phyloP scores from a whole-genome alignment of 2,797 vertebrate species.

The Gallinago solitaria region DNA sequence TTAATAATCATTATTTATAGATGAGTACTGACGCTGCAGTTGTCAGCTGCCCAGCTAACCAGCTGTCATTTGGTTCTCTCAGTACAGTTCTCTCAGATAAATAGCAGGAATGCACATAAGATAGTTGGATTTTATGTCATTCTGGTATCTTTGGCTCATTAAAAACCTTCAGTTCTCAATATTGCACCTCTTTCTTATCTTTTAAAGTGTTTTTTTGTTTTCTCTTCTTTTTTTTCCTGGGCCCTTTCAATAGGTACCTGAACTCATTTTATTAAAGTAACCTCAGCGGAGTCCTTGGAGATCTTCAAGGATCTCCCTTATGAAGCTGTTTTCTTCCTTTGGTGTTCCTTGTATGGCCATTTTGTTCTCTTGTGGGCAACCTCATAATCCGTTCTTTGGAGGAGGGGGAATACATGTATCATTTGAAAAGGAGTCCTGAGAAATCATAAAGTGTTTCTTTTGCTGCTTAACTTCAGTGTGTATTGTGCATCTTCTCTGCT shows the following conservation, averaged over 20 bases:
- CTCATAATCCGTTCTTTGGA: not conserved
- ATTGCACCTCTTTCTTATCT: not conserved
- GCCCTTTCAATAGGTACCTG: not conserved
- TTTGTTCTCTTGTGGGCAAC: not conserved
- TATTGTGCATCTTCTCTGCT: not conserved
- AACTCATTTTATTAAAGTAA: not conserved
- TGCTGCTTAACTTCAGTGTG: not conserved
- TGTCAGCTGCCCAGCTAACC: not conserved
- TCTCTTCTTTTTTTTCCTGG: not conserved
- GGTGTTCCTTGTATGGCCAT: not conserved
- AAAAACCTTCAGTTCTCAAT: not conserved
- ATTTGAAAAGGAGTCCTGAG: not conserved
- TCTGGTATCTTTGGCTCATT: not conserved
- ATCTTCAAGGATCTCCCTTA: not conserved
- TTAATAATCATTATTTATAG: conserved; percentile 39
- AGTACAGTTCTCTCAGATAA: not conserved
- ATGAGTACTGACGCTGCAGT: not conserved
- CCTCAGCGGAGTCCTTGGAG: not conserved
- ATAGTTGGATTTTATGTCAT: not conserved
- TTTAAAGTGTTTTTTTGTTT: not conserved
- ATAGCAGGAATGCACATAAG: not conserved
- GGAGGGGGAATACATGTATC: accelerated
- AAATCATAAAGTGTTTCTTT: not conserved
- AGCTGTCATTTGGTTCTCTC: not conserved
- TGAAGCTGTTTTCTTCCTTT: not conserved